These are phyloP conservation scores for Pangasius larnaudii DNA, from an alignment of 2,797 vertebrate species.

Conservation along the genomic window DNA sequence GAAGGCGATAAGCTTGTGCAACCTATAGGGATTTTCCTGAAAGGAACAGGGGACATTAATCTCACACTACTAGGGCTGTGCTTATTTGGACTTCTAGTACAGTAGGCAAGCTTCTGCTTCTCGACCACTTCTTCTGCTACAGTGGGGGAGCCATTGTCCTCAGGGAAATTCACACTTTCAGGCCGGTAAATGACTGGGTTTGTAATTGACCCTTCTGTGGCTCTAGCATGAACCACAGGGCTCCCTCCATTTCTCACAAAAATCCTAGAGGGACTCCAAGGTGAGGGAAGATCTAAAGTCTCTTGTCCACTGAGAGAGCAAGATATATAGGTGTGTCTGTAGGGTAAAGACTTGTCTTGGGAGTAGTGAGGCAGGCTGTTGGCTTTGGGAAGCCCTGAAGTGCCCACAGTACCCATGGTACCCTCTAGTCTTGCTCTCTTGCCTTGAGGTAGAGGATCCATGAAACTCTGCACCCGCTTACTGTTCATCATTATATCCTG, in stretches of 20 bases:
- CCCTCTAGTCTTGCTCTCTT: conserved; percentile 81
- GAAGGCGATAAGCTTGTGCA: conserved; percentile 55
- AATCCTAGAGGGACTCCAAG: conserved; percentile 72
- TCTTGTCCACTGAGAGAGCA: conserved; percentile 74
- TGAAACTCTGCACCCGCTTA: conserved; percentile 69
- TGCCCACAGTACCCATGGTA: conserved; percentile 42
- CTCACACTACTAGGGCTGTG: conserved; percentile 60
- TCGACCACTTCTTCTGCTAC: conserved; percentile 58
- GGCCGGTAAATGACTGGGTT: conserved; percentile 71
- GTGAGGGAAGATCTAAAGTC: conserved; percentile 56
- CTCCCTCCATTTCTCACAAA: conserved; percentile 64
- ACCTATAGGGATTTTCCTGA: conserved; percentile 61
- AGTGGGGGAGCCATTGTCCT: conserved; percentile 66
- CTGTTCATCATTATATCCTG: conserved; percentile 76
- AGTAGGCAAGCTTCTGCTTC: conserved; percentile 71
- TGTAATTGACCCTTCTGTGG: conserved; percentile 62
- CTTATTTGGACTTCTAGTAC: conserved; percentile 64
- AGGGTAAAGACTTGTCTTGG: conserved; percentile 70
- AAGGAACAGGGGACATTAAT: conserved; percentile 49
- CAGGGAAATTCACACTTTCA: conserved; percentile 65
- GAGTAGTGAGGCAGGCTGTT: conserved; percentile 61
- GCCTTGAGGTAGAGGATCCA: conserved; percentile 70
- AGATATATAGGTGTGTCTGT: conserved; percentile 80
- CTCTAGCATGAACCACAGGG: conserved; percentile 68
- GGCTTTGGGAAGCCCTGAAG: conserved; percentile 65